Conservation (phyloP, 30 jellyfish, hydroid and myxozoan genomes). For the Cassiopea xamachana region DNA sequence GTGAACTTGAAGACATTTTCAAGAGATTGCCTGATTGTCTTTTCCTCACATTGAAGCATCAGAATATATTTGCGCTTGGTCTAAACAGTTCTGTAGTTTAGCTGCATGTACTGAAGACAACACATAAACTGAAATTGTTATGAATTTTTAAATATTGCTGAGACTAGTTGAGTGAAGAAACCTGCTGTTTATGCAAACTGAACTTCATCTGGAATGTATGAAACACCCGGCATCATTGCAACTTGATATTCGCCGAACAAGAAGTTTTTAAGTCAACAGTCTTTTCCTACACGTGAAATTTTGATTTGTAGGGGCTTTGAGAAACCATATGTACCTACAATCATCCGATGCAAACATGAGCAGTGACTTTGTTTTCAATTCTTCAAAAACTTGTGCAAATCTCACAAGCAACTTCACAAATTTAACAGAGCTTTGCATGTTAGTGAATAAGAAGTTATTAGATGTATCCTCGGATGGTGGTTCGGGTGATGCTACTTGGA, state of each 20-base stretch:
- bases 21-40: no score
- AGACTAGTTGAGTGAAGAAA: background rate
- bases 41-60: no score
- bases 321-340: background rate
- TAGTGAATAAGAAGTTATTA: background rate
- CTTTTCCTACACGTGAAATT: background rate
- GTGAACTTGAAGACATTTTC: no score
- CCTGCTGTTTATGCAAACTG: background rate
- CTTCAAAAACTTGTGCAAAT: background rate
- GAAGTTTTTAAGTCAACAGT: no score
- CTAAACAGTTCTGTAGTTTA: background rate
- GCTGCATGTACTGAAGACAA: background rate
- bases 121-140: background rate
- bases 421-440: conserved; percentile 11
- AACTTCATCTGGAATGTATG: background rate
- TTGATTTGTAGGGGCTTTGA: background rate
- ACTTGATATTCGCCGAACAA: no score
- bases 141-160: no score
- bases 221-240: background rate
- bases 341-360: background rate
- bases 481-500: conserved; percentile 94
- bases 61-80: no score
- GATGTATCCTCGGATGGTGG: conserved; percentile 35
- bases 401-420: conserved; percentile 8
- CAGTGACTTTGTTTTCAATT: background rate